These are phyloP conservation scores for Corythucha ciliata DNA, from an alignment of 2,888 invertebrate genomes.

Conservation along the genomic window DNA sequence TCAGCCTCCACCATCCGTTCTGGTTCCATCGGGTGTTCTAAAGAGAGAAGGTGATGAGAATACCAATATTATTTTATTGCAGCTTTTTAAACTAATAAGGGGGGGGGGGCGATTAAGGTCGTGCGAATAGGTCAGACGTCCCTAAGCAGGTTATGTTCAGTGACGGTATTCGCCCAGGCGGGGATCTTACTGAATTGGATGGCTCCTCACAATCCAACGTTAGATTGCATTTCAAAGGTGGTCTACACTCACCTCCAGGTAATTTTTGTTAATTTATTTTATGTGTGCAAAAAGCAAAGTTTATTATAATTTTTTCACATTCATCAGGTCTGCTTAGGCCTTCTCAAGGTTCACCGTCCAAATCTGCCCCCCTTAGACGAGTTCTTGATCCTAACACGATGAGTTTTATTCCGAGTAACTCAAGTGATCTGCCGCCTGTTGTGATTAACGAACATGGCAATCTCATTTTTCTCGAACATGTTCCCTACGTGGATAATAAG, in stretches of 20 bases:
- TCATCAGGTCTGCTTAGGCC: too few relatives aligned
- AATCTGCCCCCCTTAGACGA: too few relatives aligned
- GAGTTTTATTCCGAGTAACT: slow-evolving; percentile 49
- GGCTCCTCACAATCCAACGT: slow-evolving; percentile 52
- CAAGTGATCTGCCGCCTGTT: slow-evolving; percentile 40
- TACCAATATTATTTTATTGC: not conserved
- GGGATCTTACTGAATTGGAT: slow-evolving; percentile 71
- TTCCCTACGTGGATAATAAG: slow-evolving; percentile 48
- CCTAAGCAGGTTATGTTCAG: slow-evolving; percentile 64
- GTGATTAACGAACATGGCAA: slow-evolving; percentile 40
- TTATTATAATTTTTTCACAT: too few relatives aligned
- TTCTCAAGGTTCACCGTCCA: too few relatives aligned
- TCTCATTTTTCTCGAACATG: slow-evolving; percentile 48
- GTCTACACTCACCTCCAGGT: slow-evolving; percentile 39
- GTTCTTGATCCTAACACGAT: slow-evolving; percentile 55
- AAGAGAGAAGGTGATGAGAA: slow-evolving; percentile 55
- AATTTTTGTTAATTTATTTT: too few relatives aligned
- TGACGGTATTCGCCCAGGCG: slow-evolving; percentile 79
- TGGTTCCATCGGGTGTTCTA: slow-evolving; percentile 75
- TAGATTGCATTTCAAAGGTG: slow-evolving; percentile 42
- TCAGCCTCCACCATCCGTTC: slow-evolving; percentile 56
- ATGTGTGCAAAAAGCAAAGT: too few relatives aligned
- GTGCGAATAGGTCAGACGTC: slow-evolving; percentile 35
- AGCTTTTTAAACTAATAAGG: not conserved
- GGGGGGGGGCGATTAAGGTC: slow-evolving; percentile 32